phyloP scores from a whole-genome alignment of 2,113 vertebrate species.

The Colius striatus region DNA sequence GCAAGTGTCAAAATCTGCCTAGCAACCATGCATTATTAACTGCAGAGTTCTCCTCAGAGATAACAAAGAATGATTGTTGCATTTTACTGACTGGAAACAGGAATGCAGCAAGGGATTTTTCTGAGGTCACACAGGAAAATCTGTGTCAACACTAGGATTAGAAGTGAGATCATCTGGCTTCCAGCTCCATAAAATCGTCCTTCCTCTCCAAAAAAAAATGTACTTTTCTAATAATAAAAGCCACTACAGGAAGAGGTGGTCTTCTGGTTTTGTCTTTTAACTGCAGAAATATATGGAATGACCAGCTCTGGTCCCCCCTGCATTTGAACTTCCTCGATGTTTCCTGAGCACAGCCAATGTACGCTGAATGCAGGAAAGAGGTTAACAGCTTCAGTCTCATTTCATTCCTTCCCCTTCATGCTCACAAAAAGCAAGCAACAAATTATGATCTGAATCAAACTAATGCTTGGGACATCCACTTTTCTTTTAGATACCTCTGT shows the following conservation, averaged over 20 bases:
- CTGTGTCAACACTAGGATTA: slow-evolving; percentile 46
- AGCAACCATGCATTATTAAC: neutral
- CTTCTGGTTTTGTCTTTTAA: slow-evolving; percentile 18
- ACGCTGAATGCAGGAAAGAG: neutral
- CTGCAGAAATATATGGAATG: neutral
- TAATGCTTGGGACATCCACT: neutral
- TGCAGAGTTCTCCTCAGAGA: neutral
- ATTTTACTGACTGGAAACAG: slow-evolving; percentile 9
- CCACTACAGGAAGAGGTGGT: slow-evolving; percentile 10
- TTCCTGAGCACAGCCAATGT: neutral
- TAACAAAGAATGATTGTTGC: neutral
- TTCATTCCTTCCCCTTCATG: neutral
- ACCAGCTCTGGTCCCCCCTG: neutral
- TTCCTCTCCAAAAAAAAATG: slow-evolving; percentile 18
- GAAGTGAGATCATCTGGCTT: slow-evolving; percentile 50
- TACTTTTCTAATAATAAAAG: slow-evolving; percentile 55
- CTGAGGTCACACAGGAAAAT: slow-evolving; percentile 39
- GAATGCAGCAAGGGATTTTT: slow-evolving; percentile 16
- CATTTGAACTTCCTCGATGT: neutral
- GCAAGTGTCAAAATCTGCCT: neutral
- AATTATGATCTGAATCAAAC: neutral
- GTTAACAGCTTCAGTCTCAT: neutral
- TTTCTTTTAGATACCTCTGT: neutral
- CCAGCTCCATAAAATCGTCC: slow-evolving; percentile 41
- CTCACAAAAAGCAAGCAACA: neutral